Percentiles rank a stretch among this genome's conserved stretches.
Evolutionary conservation across 2,113 vertebrate genomes (phyloP).

Genomic region (Mus pahari): DNA sequence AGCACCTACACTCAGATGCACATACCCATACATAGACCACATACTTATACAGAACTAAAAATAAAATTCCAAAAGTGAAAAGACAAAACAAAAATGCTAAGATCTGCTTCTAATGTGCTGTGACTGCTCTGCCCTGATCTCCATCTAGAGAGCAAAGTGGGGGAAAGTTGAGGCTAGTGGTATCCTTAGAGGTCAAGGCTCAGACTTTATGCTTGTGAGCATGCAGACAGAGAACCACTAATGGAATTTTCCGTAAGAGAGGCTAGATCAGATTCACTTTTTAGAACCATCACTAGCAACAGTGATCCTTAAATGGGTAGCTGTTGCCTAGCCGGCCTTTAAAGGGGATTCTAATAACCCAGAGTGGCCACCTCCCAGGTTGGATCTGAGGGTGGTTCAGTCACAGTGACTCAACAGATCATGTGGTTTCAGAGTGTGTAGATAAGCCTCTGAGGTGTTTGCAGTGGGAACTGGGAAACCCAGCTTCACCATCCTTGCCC

Average conservation of each 20-base stretch:
- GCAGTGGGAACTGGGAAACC: background rate
- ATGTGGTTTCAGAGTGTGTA: background rate
- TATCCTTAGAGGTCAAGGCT: background rate
- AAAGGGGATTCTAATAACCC: background rate
- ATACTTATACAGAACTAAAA: background rate
- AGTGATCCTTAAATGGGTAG: too few relatives aligned
- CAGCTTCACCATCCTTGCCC: accelerated
- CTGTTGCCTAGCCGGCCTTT: background rate
- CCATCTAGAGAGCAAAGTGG: background rate
- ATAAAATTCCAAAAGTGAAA: background rate
- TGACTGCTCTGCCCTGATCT: background rate
- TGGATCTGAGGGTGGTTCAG: background rate
- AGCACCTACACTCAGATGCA: background rate
- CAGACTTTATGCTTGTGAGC: background rate
- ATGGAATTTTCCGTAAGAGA: background rate
- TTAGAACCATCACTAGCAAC: background rate
- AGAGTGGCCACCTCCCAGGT: background rate
- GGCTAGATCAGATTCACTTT: background rate
- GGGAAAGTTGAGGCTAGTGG: background rate
- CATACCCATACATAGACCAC: background rate
- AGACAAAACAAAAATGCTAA: background rate
- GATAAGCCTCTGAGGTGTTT: background rate
- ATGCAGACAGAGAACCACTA: background rate
- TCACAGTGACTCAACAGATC: background rate
- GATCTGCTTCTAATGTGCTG: background rate